Conservation (phyloP, 1,140 invertebrate species). For the Zaprionus taronus region DNA sequence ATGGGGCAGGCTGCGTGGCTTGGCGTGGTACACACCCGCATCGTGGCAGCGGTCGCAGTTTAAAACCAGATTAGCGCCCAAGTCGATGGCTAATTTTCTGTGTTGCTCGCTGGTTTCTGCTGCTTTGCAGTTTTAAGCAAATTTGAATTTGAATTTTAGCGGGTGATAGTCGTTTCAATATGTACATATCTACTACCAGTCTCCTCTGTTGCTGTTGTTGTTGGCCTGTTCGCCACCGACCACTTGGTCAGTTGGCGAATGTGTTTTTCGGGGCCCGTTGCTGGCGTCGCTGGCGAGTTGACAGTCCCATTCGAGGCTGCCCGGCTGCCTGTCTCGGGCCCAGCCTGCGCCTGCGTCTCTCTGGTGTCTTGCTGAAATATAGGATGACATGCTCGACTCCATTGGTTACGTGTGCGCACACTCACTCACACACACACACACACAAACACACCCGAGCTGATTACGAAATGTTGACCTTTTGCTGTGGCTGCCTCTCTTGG, state of each 20-base stretch:
- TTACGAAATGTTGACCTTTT: constrained; percentile 82
- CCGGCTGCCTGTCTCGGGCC: constrained; percentile 25
- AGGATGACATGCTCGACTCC: constrained; percentile 77
- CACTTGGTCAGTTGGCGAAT: constrained; percentile 77
- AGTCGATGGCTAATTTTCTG: constrained; percentile 80
- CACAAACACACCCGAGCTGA: constrained; percentile 49
- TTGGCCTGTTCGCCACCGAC: constrained; percentile 36
- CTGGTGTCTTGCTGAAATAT: constrained; percentile 62
- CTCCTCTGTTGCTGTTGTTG: not conserved
- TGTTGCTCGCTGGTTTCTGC: constrained; percentile 31
- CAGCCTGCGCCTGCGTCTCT: not conserved
- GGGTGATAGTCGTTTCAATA: constrained; percentile 74
- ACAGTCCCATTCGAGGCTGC: constrained; percentile 53
- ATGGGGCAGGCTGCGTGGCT: constrained; percentile 13
- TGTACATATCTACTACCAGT: constrained; percentile 38
- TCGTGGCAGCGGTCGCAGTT: constrained; percentile 73
- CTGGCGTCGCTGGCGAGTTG: constrained; percentile 52
- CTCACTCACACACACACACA: constrained; percentile 42
- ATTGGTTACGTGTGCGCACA: constrained; percentile 74
- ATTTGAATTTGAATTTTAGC: constrained; percentile 83
- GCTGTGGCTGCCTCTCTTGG: constrained; percentile 37
- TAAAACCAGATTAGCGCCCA: constrained; percentile 82
- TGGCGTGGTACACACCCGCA: constrained; percentile 70
- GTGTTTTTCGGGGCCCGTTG: constrained; percentile 30
- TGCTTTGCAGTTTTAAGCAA: constrained; percentile 58